Conservation (phyloP, 2,113 vertebrate species). For the Melospiza georgiana region DNA sequence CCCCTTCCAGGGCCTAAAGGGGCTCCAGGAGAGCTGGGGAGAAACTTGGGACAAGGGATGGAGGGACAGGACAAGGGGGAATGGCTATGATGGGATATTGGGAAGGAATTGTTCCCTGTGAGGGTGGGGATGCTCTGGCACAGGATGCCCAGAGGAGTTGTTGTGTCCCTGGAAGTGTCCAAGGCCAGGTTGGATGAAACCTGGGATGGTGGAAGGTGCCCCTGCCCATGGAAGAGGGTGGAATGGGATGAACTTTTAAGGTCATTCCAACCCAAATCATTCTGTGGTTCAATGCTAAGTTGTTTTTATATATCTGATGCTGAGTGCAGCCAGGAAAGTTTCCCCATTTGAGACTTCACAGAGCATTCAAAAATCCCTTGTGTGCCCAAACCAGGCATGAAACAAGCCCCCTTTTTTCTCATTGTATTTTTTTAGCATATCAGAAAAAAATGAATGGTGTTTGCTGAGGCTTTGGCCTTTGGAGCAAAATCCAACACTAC, state of each 20-base stretch:
- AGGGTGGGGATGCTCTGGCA: not conserved
- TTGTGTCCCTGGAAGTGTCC: not conserved
- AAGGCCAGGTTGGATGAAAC: rapidly evolving
- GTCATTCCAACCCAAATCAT: not conserved
- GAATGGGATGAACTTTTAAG: not conserved
- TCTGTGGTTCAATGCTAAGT: not conserved
- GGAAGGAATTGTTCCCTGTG: rapidly evolving
- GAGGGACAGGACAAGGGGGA: not conserved
- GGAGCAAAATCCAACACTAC: not conserved
- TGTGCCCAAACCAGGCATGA: not conserved
- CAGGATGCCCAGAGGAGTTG: not conserved
- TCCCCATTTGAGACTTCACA: not conserved
- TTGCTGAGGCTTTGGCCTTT: not conserved
- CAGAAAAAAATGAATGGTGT: not conserved
- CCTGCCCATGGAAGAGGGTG: not conserved
- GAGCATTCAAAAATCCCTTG: not conserved
- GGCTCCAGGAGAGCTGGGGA: not conserved
- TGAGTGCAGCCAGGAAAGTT: not conserved
- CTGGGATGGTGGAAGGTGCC: not conserved
- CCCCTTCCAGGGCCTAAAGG: not conserved
- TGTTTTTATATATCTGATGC: not conserved
- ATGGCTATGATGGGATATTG: not conserved
- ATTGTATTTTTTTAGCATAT: not conserved
- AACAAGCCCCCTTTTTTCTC: not conserved
- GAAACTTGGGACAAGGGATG: not conserved